A percentile compares a stretch with the other conserved stretches of the same genome.
These are phyloP conservation scores for Suillia variegata DNA, from an alignment of 2,888 invertebrate genomes.

Conservation along the genomic window DNA sequence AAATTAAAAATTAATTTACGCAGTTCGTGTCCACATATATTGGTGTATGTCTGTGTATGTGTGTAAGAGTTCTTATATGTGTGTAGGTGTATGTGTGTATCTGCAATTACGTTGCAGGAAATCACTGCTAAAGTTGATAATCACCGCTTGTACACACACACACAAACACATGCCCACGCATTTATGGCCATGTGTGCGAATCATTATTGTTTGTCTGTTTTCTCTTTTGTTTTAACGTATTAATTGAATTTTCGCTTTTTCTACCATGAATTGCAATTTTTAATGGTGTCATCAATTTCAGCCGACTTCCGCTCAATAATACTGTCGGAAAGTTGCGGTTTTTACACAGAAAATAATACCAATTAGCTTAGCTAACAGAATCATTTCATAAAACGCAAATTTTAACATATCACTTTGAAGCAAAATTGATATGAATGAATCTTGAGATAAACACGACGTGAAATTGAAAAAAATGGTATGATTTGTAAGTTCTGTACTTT, in stretches of 20 bases:
- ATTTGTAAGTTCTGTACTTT: no score
- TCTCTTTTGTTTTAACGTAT: not conserved
- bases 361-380: no score
- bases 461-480: no score
- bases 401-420: no score
- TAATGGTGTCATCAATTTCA: conserved; percentile 1
- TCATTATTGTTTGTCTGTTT: not conserved
- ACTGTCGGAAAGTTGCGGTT: no score
- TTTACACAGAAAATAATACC: no score
- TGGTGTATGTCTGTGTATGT: not conserved
- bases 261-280: not conserved
- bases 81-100: not conserved
- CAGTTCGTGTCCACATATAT: conserved; percentile 40
- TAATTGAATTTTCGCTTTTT: not conserved
- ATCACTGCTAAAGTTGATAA: not conserved
- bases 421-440: no score
- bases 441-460: no score
- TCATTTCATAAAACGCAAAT: no score
- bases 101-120: not conserved
- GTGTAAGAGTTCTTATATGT: no score
- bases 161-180: not conserved
- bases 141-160: not conserved
- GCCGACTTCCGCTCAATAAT: no score
- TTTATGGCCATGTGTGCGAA: not conserved
- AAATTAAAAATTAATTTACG: conserved; percentile 55